Base-by-base conservation (phyloP, 1,140 invertebrate species). In the Eubasilissa regina region DNA sequence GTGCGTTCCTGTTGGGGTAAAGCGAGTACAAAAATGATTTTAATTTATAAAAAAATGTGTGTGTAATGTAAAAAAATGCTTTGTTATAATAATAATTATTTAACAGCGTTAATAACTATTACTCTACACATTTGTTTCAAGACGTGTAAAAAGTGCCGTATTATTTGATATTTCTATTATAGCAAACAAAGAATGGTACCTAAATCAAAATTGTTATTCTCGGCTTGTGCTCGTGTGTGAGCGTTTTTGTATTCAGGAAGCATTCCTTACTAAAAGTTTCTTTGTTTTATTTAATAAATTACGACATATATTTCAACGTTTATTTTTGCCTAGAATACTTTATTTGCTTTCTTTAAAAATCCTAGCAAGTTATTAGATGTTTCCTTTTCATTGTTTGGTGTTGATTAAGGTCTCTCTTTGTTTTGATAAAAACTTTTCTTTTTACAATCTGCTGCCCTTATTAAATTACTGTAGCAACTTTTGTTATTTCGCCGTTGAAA, bases 371-470 rank as follows among this genome's bases (percentile, higher is more conserved):
- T 68, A 45, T 68, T 68, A 68, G 43, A 47, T 43, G 44, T 68
- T 68, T 73, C 68, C 25, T 25, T 73, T 73, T 53, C 66, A 73
- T 73, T 73, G 68, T 73, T 73, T 17, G n/a, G 51, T 48, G 68
- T 73, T 73, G 68, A 73, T 73, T 73, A 73, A 55, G 68, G 68
- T 73, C 25, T 43, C 17, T 53, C 48, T 43, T 51, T 51, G 51
- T 21, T 73, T 55, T 73, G 19, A 70, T 8, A 55, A 55, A 55
- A 73, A 51, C 68, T 55, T 73, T 73, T 73, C 47, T 73, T 73
- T 73, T 51, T 73, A 53, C 68, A 55, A 51, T 73, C 68, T 68
- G 64, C 35, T 68, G 64, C 64, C 64, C 64, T 68, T 68, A 68
- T 68, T 68, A 68, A 68, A 68, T 68, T 68, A 68, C 43, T 47